Percentiles rank a stretch among this genome's conserved stretches.
Evolutionary conservation across 2,113 vertebrate species (phyloP).

Genomic region (Hassar affinis): DNA sequence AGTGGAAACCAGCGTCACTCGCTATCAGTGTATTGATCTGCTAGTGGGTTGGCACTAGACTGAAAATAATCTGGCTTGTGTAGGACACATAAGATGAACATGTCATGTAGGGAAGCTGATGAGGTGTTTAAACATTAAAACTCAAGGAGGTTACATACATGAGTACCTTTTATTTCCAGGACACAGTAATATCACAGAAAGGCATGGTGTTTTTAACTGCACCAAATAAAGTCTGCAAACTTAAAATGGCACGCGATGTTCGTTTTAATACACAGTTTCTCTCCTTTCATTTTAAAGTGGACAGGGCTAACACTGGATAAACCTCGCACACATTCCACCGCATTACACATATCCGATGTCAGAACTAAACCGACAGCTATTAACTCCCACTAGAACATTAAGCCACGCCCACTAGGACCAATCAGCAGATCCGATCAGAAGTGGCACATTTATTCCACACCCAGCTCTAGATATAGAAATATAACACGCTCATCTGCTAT

Average conservation of each 20-base stretch:
- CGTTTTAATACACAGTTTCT: neutral
- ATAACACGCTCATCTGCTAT: neutral
- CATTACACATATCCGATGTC: neutral
- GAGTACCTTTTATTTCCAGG: neutral
- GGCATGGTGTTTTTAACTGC: neutral
- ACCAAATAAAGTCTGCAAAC: neutral
- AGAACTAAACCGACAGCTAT: neutral
- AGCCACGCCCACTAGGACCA: neutral
- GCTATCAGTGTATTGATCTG: neutral
- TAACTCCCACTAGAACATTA: neutral
- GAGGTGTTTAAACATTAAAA: neutral
- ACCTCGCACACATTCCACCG: neutral
- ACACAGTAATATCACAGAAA: neutral
- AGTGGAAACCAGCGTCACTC: neutral
- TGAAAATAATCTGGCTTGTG: neutral
- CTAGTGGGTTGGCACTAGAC: neutral
- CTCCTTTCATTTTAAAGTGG: neutral
- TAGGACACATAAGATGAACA: neutral
- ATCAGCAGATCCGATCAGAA: neutral
- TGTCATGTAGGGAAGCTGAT: neutral
- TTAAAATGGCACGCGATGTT: neutral
- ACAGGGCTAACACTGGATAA: neutral
- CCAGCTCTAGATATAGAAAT: neutral
- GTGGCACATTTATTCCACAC: neutral
- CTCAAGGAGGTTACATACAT: no score